A percentile compares a stretch with the other conserved stretches of the same genome.
phyloP scores from a whole-genome alignment of 2,113 vertebrate genomes.

The Brachypteracias leptosomus region DNA sequence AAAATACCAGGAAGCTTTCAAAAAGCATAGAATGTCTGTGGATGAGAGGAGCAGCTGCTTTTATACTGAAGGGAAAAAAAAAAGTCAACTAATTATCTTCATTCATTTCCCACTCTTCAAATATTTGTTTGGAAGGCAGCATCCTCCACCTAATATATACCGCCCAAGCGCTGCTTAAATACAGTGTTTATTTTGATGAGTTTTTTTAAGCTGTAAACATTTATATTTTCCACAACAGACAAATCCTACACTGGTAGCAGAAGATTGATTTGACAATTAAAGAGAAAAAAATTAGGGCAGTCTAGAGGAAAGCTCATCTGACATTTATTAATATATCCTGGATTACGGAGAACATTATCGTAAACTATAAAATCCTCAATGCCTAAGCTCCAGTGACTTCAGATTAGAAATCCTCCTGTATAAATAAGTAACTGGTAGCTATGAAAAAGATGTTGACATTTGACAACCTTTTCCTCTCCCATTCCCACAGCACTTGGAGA shows the following conservation, averaged over 20 bases:
- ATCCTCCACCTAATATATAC: background rate
- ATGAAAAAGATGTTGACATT: background rate
- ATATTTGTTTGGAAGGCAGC: background rate
- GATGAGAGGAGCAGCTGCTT: background rate
- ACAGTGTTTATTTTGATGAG: background rate
- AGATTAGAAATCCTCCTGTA: background rate
- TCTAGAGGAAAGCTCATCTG: background rate
- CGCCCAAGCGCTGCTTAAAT: background rate
- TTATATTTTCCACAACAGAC: background rate
- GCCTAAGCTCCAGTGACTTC: background rate
- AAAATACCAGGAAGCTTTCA: background rate
- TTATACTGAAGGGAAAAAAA: background rate
- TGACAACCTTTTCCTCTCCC: background rate
- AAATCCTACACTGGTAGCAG: background rate
- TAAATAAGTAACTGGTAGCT: background rate
- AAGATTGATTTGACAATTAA: background rate
- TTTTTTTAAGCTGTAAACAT: background rate
- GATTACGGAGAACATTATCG: slow-evolving; percentile 1
- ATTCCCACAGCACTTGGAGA: background rate
- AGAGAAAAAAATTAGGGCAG: background rate
- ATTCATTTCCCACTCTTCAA: background rate
- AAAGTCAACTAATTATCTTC: background rate
- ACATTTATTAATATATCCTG: slow-evolving; percentile 38
- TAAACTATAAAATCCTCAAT: background rate
- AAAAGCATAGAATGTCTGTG: background rate